Conservation (phyloP, 1,140 invertebrate species). For the Ostrea denselamellosa region DNA sequence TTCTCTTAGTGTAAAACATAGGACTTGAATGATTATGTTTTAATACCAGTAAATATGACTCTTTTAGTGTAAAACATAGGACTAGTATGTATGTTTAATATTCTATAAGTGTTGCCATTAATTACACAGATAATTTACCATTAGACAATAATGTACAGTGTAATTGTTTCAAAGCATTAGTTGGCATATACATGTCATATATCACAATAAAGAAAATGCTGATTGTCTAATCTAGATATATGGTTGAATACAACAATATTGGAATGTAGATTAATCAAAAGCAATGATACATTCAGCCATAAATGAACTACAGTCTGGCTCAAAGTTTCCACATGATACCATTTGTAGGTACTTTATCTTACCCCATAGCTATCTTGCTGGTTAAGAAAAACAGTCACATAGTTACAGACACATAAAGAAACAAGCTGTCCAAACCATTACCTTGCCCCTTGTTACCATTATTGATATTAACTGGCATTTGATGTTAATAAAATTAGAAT, state of each 20-base stretch:
- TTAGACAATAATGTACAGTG: background rate
- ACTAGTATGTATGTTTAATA: too few species aligned
- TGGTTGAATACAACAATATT: background rate
- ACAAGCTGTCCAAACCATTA: background rate
- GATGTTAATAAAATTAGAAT: slow-evolving; percentile 4
- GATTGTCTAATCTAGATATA: background rate
- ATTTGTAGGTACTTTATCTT: background rate
- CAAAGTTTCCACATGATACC: slow-evolving; percentile 12
- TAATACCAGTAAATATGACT: too few species aligned
- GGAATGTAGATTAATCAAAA: background rate
- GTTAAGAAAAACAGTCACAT: slow-evolving; percentile 3
- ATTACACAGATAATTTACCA: too few species aligned
- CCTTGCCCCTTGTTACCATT: background rate
- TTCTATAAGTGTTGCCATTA: too few species aligned
- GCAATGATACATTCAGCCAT: slow-evolving; percentile 3
- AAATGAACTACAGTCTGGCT: slow-evolving; percentile 21
- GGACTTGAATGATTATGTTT: too few species aligned
- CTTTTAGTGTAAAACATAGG: too few species aligned
- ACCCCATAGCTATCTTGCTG: slow-evolving; percentile 31
- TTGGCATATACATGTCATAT: background rate
- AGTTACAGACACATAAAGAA: background rate
- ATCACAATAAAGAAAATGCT: background rate
- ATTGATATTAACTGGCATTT: background rate
- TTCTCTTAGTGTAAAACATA: too few species aligned
- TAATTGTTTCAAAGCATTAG: background rate